A percentile compares a stretch with the other conserved stretches of the same genome.
phyloP scores from a whole-genome alignment of 2,888 invertebrate genomes.

The Lutraria lutraria region DNA sequence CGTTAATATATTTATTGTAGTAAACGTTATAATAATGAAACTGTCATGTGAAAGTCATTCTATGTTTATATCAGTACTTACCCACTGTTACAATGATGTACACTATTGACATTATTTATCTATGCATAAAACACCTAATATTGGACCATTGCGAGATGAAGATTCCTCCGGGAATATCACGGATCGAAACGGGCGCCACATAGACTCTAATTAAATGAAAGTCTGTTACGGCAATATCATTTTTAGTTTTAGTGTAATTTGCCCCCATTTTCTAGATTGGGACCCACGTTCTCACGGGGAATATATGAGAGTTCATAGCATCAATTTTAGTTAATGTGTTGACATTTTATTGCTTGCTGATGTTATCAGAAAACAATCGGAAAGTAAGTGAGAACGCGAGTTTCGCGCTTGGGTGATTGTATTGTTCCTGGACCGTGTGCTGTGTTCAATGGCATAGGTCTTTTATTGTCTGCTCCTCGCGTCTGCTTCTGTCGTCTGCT shows the following conservation, averaged over 20 bases:
- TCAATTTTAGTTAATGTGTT: constrained; percentile 27
- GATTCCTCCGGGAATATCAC: neutral
- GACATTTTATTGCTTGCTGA: constrained; percentile 15
- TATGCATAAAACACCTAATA: neutral
- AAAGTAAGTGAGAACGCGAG: neutral
- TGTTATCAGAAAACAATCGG: neutral
- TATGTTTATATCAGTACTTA: no score
- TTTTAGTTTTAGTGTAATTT: constrained; percentile 2
- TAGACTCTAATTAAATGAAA: constrained; percentile 17
- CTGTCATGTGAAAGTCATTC: no score
- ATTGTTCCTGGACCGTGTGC: neutral
- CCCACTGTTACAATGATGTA: neutral
- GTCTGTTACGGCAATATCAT: neutral
- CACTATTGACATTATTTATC: neutral
- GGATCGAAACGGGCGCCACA: constrained; percentile 1
- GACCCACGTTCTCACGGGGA: constrained; percentile 4
- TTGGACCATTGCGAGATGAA: neutral
- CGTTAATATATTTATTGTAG: no score
- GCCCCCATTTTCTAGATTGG: constrained; percentile 19
- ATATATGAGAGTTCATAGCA: constrained; percentile 18
- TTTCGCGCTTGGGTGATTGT: neutral
- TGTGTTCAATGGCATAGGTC: neutral
- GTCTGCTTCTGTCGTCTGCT: neutral
- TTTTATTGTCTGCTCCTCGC: neutral
- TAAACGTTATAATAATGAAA: no score